Conservation (phyloP, 2,797 vertebrate species). For the Phataginus tricuspis region DNA sequence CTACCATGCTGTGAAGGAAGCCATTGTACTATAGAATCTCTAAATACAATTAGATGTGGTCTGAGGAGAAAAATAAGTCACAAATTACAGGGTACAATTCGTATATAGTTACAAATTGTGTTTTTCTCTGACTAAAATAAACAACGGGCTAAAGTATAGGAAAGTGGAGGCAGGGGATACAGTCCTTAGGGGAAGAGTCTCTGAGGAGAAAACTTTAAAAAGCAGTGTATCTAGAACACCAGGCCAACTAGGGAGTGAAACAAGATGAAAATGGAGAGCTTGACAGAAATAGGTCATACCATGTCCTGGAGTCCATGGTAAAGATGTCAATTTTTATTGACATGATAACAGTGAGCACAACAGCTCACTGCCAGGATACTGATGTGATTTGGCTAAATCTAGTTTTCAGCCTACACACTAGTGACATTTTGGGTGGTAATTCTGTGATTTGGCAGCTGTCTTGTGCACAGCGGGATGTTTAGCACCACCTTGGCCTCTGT, state of each 20-base stretch:
- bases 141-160: not conserved
- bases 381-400: not conserved
- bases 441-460: not conserved
- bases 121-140: not conserved
- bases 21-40: not conserved
- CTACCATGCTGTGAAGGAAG: not conserved
- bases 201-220: not conserved
- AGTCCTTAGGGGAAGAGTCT: not conserved
- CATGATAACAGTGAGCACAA: not conserved
- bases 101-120: not conserved
- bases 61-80: not conserved
- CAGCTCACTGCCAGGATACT: not conserved
- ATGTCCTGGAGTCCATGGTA: not conserved
- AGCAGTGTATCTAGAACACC: not conserved
- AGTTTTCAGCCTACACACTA: not conserved
- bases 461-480: not conserved
- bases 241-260: not conserved
- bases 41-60: not conserved
- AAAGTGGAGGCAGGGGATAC: not conserved
- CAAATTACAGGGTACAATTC: not conserved
- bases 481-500: not conserved
- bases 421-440: not conserved
- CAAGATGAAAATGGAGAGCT: not conserved
- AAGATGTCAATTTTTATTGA: not conserved
- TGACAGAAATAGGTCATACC: rapidly evolving